phyloP scores from a whole-genome alignment of 1,140 invertebrate species.

The Scaptomyza graminum region DNA sequence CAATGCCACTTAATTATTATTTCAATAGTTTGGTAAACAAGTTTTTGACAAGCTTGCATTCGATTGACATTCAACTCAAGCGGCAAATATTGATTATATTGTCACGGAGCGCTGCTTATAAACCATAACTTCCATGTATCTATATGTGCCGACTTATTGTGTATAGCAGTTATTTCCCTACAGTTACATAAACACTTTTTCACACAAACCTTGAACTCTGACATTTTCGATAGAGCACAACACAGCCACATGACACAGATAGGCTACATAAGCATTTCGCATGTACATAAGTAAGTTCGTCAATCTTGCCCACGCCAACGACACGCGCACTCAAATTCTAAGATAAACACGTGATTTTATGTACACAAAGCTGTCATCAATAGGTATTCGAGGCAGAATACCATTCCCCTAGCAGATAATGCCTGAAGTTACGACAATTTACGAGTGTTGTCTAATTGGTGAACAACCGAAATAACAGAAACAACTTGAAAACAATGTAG shows the following conservation, averaged over 20 bases:
- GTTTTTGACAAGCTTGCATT: background rate
- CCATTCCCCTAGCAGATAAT: conserved; percentile 15
- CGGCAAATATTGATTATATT: conserved; percentile 37
- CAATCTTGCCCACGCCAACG: conserved; percentile 47
- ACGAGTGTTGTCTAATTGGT: conserved; percentile 2
- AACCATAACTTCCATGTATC: conserved; percentile 12
- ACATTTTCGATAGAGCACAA: conserved; percentile 54
- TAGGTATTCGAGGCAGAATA: conserved; percentile 27
- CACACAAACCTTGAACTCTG: conserved; percentile 69
- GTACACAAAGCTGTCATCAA: conserved; percentile 52
- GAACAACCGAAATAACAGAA: background rate
- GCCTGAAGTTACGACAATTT: conserved; percentile 9
- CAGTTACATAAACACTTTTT: conserved; percentile 40
- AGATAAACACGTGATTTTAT: conserved; percentile 78
- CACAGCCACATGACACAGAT: conserved; percentile 21
- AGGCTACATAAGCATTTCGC: conserved; percentile 24
- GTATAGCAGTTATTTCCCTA: conserved; percentile 11
- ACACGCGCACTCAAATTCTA: conserved; percentile 73
- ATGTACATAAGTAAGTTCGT: conserved; percentile 18
- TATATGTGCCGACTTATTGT: background rate
- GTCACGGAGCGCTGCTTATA: conserved; percentile 12
- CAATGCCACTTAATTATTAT: background rate
- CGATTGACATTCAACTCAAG: conserved; percentile 1
- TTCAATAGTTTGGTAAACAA: background rate
- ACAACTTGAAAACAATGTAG: too few species aligned